Evolutionary conservation across 2,113 vertebrate genomes (phyloP).

Genomic region (Erpornis zantholeuca): DNA sequence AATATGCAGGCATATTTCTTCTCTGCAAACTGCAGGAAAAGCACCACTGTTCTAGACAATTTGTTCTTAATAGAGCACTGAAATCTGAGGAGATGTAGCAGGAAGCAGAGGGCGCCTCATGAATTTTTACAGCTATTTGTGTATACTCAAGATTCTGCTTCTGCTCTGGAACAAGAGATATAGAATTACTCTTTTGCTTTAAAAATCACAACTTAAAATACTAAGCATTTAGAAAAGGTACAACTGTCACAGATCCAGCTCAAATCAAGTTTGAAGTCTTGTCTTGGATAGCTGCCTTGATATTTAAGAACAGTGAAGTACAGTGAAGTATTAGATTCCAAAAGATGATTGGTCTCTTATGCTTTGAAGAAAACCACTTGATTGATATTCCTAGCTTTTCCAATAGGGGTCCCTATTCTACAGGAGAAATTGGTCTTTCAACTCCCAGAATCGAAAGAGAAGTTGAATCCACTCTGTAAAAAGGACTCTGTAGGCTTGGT

Average conservation of each 20-base stretch:
- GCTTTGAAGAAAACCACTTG: neutral
- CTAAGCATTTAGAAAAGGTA: neutral
- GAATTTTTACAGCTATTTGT: neutral
- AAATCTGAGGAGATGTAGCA: neutral
- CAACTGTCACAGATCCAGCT: neutral
- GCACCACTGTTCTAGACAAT: neutral
- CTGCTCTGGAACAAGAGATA: neutral
- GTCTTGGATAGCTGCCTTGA: neutral
- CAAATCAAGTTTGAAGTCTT: neutral
- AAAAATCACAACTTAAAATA: neutral
- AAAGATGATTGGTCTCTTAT: neutral
- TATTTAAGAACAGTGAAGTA: neutral
- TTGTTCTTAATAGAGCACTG: neutral
- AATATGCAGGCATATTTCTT: neutral
- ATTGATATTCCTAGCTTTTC: neutral
- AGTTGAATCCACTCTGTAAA: neutral
- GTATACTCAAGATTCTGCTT: neutral
- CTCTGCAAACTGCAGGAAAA: neutral
- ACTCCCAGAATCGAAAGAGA: neutral
- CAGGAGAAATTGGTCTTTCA: neutral
- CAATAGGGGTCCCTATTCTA: slow-evolving; percentile 12
- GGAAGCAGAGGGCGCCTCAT: neutral
- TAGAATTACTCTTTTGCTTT: neutral
- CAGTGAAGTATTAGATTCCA: neutral
- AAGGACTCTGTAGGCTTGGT: neutral